Evolutionary conservation across 92 coral and sea anemone genomes (phyloP).

Genomic region (Phenganax marumi): DNA sequence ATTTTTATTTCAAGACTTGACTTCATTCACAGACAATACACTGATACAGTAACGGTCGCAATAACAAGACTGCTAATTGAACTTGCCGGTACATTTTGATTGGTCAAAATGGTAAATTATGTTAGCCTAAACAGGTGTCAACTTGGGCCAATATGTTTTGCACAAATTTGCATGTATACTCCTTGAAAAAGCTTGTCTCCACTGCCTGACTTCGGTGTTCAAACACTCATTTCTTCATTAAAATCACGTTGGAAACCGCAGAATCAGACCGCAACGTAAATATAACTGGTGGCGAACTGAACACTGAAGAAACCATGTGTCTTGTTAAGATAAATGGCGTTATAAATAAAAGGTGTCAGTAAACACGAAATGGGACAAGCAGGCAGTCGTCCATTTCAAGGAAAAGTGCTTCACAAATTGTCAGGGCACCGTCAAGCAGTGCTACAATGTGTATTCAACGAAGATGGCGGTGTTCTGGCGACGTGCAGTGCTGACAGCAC

Average conservation of each 20-base stretch:
- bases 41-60: background rate
- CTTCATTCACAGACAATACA: constrained; percentile 4
- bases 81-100: background rate
- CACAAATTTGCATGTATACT: background rate
- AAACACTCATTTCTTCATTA: background rate
- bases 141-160: constrained; percentile 2
- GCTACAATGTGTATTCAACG: constrained; percentile 68
- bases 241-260: background rate
- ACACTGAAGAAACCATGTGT: background rate
- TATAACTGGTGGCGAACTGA: background rate
- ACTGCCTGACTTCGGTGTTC: no score
- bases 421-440: constrained; percentile 71
- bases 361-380: constrained; percentile 58
- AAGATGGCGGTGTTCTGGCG: constrained; percentile 74
- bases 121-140: background rate
- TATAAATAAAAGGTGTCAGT: background rate
- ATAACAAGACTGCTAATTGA: background rate
- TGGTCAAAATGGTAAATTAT: constrained; percentile 1
- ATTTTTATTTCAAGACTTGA: background rate
- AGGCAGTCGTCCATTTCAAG: constrained; percentile 67
- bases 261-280: background rate
- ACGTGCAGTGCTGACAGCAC: constrained; percentile 81
- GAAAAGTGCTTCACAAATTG: constrained; percentile 54
- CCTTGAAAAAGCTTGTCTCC: background rate
- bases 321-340: background rate